Base-by-base conservation (phyloP, 1,140 invertebrate species). In the Orius insidiosus region DNA sequence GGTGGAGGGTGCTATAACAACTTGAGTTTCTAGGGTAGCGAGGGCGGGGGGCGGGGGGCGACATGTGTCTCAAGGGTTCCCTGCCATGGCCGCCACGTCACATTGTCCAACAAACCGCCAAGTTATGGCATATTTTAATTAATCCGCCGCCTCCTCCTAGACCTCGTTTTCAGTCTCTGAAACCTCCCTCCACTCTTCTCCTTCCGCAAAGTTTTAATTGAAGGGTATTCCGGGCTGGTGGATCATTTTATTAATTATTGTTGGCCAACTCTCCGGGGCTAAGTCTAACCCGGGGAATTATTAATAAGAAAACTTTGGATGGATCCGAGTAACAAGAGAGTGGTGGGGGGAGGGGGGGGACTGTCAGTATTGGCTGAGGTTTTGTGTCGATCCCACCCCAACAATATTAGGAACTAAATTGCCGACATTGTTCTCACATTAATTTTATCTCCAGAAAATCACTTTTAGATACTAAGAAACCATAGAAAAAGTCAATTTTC, bases 231-330 rank as follows among this genome's bases (percentile, higher is more conserved):
- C 50, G 48, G 46, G 40, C 49, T 41, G 47, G 52, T 48, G 50
- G 47, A 51, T 55, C 52, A 52, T 55, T 54, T 52, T 54, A 55
- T 55, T 55, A 55, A 55, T 55, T 55, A 55, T 52, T 45, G 49
- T 50, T 45, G 52, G 43, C 11, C 41, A 48, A 37, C 44, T 51
- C 46, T 24, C 37, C 13, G 35, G 42, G 48, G 35, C 42, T 46
- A 33, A 45, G 44, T 39, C 42, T 10, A 30, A 16, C 44, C 47
- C 16, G n/a, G n/a, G 24, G 39, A 52, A 48, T 52, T 48, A 52
- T 52, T 52, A 48, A 52, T 52, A 51, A 51, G 49, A 51, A 51
- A 51, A 51, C 45, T 51, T 51, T 47, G 38, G 44, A 45, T 32
- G 48, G 42, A 41, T 14, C 39, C 39, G 9, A 18, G 16, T 18